phyloP scores from a whole-genome alignment of 2,888 invertebrate genomes.

The Panzeria rudis region DNA sequence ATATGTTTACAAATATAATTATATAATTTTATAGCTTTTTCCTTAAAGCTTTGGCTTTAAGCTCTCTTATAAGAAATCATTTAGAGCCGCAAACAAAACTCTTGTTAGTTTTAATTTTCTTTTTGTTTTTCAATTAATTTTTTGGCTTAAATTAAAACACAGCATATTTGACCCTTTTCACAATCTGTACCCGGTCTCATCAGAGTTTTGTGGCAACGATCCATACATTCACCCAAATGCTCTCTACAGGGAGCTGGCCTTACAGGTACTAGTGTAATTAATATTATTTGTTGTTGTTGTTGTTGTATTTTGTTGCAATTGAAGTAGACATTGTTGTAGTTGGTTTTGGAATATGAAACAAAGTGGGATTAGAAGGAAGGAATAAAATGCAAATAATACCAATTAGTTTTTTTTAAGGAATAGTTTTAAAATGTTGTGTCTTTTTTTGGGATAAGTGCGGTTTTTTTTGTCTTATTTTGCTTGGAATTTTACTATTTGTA shows the following conservation, averaged over 20 bases:
- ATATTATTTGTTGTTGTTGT: slow-evolving; percentile 36
- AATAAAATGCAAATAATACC: slow-evolving; percentile 68
- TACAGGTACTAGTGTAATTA: slow-evolving; percentile 77
- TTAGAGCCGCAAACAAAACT: slow-evolving; percentile 22
- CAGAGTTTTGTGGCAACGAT: slow-evolving; percentile 77
- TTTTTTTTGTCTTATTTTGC: slow-evolving; percentile 52
- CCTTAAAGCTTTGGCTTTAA: slow-evolving; percentile 38
- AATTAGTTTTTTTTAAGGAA: slow-evolving; percentile 56
- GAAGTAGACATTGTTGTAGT: slow-evolving; percentile 35
- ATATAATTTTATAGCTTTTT: slow-evolving; percentile 37
- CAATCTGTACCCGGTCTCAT: slow-evolving; percentile 81
- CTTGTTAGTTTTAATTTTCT: not conserved
- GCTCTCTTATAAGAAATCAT: slow-evolving; percentile 2
- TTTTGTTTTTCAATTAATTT: not conserved
- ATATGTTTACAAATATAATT: slow-evolving; percentile 11
- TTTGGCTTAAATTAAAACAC: slow-evolving; percentile 78
- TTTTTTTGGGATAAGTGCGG: slow-evolving; percentile 18
- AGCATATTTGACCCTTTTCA: slow-evolving; percentile 80
- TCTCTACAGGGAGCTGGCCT: slow-evolving; percentile 81
- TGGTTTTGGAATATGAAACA: slow-evolving; percentile 46
- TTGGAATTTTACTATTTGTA: slow-evolving; percentile 42
- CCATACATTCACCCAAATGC: slow-evolving; percentile 80
- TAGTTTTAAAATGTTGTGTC: not conserved
- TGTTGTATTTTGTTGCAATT: not conserved
- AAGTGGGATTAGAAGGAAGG: slow-evolving; percentile 54